Evolutionary conservation across 2,797 vertebrate species (phyloP), one percentile per base, ranked within the genome.

Genomic region (Semaprochilodus insignis): DNA sequence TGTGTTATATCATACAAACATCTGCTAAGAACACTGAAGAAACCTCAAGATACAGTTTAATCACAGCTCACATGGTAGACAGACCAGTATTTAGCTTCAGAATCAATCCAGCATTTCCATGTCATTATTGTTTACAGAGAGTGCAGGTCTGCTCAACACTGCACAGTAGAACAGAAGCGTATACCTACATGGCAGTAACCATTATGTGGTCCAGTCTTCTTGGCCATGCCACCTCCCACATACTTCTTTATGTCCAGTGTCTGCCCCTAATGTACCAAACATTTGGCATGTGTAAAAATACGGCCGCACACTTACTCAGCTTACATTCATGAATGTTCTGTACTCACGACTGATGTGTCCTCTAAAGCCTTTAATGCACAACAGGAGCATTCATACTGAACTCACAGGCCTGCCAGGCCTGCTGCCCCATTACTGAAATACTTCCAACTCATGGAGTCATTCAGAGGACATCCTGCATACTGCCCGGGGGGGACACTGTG

Each of bases 311-410:
- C 34, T 75, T 55, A 75, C 74, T 62, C 74, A 75, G 74, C 74
- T 75, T 48, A 75, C 55, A 25, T 48, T 62, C 57, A 62, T 75
- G 74, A 75, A 60, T 74, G 74, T 75, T 62, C 74, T 75, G 57
- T 25, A 23, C 36, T 60, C 48, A 75, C 74, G 48, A 52, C 60
- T 31, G 51, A n/a, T 59, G 66, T 23, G 31, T 66, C 31, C 52
- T 57, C 19, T 27, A 67, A 52, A 40, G n/a, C 27, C 44, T 54
- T 65, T 65, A 25, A 34, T 17, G 72, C 52, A 34, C 57, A 60
- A 36, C 62, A 65, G 62, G 27, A 31, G 15, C 23, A 25, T 62
- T 62, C 7, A 27, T 62, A 31, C 3, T 23, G 16, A 55, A n/a
- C 14, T 54, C 52, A 17, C n/a, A 27, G 31, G 6, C 44, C 54